Conservation (phyloP, 2,888 invertebrate species). For the Clanis bilineata region DNA sequence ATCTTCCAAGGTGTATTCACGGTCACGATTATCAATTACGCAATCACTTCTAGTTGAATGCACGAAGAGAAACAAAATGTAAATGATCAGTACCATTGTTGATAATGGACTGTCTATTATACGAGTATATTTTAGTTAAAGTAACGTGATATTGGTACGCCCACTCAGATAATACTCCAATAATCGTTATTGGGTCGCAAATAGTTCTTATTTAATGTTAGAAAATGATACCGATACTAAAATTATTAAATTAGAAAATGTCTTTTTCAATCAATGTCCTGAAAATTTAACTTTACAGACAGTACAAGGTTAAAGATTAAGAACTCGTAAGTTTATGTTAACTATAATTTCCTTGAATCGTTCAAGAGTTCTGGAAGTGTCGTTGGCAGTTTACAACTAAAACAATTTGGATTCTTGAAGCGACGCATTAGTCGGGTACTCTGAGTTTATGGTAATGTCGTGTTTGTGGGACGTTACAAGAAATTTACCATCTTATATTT, state of each 20-base stretch:
- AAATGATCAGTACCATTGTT: slow-evolving; percentile 6
- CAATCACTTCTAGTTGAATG: neutral
- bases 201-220: neutral
- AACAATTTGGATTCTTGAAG: slow-evolving; percentile 11
- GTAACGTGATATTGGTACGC: slow-evolving; percentile 12
- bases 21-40: neutral
- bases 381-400: slow-evolving; percentile 13
- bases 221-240: neutral
- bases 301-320: neutral
- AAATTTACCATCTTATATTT: slow-evolving; percentile 2
- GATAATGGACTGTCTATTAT: neutral
- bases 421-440: slow-evolving; percentile 1
- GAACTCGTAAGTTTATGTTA: slow-evolving; percentile 2
- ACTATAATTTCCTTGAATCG: slow-evolving; percentile 6
- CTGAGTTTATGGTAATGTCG: slow-evolving; percentile 7
- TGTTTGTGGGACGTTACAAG: slow-evolving; percentile 16
- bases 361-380: neutral
- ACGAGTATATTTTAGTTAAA: neutral
- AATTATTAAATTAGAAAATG: neutral
- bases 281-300: too few species aligned
- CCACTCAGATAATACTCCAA: neutral
- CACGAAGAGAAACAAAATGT: neutral
- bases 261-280: neutral
- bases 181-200: neutral
- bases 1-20: slow-evolving; percentile 17